These are phyloP conservation scores for Ichneumoninae sp. DNA, from an alignment of 2,888 invertebrate genomes.

Conservation along the genomic window DNA sequence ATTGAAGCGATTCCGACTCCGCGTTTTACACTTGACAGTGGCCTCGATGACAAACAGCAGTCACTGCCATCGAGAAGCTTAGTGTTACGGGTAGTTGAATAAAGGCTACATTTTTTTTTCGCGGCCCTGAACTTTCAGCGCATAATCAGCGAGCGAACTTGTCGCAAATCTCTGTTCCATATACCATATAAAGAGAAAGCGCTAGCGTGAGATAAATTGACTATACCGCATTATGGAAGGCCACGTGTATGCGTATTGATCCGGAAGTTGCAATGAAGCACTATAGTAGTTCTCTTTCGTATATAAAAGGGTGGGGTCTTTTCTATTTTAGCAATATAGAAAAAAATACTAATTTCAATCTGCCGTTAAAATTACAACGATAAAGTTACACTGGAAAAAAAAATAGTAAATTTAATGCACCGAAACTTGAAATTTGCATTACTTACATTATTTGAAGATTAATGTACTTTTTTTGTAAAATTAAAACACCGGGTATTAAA, in stretches of 20 bases:
- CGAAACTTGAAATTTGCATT: too few species aligned
- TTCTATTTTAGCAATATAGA: not conserved
- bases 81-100: not conserved
- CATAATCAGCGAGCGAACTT: slow-evolving; percentile 29
- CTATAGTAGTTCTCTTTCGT: slow-evolving; percentile 2
- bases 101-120: not conserved
- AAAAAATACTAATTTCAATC: not conserved
- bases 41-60: not conserved
- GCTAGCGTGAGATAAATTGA: slow-evolving; percentile 8
- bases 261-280: slow-evolving; percentile 45
- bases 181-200: slow-evolving; percentile 32
- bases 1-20: not conserved
- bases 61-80: slow-evolving; percentile 4
- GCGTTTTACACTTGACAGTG: slow-evolving; percentile 26
- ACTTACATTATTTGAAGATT: too few species aligned
- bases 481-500: too few species aligned
- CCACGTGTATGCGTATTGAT: slow-evolving; percentile 56
- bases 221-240: not conserved
- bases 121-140: slow-evolving; percentile 46
- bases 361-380: not conserved
- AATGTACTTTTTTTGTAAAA: too few species aligned
- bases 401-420: too few species aligned
- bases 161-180: slow-evolving; percentile 5
- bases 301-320: slow-evolving; percentile 32
- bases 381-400: too few species aligned